A percentile compares a stretch with the other conserved stretches of the same genome.
Conservation (phyloP, 2,888 invertebrate species). For the Aphidoletes aphidimyza region DNA sequence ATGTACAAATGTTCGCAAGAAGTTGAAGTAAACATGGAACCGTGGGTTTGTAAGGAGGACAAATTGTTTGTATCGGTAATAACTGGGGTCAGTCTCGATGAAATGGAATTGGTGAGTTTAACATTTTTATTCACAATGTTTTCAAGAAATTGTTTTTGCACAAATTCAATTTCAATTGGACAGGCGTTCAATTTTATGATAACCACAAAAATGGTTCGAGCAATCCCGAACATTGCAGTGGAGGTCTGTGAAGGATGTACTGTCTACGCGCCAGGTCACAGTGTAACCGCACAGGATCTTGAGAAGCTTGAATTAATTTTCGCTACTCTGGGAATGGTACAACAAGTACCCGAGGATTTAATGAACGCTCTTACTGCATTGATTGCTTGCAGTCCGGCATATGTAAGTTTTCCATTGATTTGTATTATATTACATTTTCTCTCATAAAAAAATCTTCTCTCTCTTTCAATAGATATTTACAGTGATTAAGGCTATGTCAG, state of each 20-base stretch:
- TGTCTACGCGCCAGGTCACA: constrained; percentile 71
- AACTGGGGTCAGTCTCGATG: constrained; percentile 77
- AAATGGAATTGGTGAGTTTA: constrained; percentile 71
- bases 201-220: constrained; percentile 71
- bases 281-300: constrained; percentile 70
- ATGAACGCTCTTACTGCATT: constrained; percentile 81
- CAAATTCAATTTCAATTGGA: neutral
- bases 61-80: constrained; percentile 85
- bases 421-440: neutral
- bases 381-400: constrained; percentile 92
- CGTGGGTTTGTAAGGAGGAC: constrained; percentile 64
- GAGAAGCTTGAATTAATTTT: constrained; percentile 69
- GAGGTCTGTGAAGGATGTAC: constrained; percentile 76
- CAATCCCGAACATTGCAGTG: constrained; percentile 92
- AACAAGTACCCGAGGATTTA: constrained; percentile 81
- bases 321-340: constrained; percentile 74
- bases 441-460: constrained; percentile 19
- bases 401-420: constrained; percentile 71
- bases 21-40: constrained; percentile 60
- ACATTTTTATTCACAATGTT: neutral
- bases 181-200: constrained; percentile 61
- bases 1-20: constrained; percentile 70
- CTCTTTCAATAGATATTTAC: constrained; percentile 75
- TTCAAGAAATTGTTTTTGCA: neutral
- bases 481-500: constrained; percentile 90